These are phyloP conservation scores for Lithobates pipiens DNA, from an alignment of 2,797 vertebrate species.

Conservation along the genomic window DNA sequence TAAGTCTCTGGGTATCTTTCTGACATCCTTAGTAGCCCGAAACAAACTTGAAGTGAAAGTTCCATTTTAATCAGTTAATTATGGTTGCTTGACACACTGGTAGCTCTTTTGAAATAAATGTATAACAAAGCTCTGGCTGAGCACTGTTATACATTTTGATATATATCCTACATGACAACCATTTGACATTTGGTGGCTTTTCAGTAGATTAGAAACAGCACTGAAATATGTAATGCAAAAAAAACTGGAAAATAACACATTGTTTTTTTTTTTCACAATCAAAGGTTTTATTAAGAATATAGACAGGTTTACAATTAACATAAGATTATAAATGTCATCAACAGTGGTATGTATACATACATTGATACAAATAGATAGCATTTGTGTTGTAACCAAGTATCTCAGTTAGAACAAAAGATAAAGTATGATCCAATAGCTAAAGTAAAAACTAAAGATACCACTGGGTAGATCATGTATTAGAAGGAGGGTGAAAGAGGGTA, in stretches of 20 bases:
- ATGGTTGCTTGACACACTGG: background rate
- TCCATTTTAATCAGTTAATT: conserved; percentile 27
- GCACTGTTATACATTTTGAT: conserved; percentile 39
- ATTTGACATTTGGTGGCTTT: conserved; percentile 33
- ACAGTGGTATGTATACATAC: no score
- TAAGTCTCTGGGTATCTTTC: background rate
- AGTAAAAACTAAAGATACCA: no score
- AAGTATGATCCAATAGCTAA: no score
- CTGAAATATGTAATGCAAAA: conserved; percentile 1
- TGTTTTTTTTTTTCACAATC: no score
- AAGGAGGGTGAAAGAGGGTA: no score
- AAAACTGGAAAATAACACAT: background rate
- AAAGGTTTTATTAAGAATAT: no score
- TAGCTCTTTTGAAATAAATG: conserved; percentile 43
- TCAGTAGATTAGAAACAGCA: conserved; percentile 10
- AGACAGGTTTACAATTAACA: no score
- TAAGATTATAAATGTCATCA: no score
- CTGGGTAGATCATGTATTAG: no score
- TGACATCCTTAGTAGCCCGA: background rate
- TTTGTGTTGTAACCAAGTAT: no score
- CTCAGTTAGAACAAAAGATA: no score
- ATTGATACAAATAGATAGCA: no score
- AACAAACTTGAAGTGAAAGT: conserved; percentile 27
- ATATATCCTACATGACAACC: conserved; percentile 33
- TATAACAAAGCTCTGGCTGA: conserved; percentile 29